Evolutionary conservation across 2,797 vertebrate species (phyloP), one percentile per base, ranked within the genome.

Genomic region (Moxostoma hubbsi): DNA sequence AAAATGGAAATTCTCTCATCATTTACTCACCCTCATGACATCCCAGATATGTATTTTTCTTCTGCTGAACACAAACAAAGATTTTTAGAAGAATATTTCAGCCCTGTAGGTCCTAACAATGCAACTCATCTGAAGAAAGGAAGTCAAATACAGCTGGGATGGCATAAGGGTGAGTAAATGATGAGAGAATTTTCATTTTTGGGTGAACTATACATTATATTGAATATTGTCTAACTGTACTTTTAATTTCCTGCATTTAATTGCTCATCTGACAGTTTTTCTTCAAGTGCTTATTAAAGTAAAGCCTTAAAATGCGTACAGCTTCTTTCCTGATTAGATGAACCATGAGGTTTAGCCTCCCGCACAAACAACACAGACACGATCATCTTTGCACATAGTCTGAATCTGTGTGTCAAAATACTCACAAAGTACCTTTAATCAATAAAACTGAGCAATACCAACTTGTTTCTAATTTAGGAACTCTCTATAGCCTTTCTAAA

Each of bases 341-440:
- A 49, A 71, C 24, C 2, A 1, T 65, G 2, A 64, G 24, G 50
- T 66, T 66, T 57, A 73, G 12, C 18, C 61, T 13, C 61, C 36
- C 43, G 18, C 50, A 16, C 51, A 71, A 54, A 70, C 67, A 77
- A 4, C 73, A 66, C 6, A 2, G 8, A 51, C 16, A 67, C 63
- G 81, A 74, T 78, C 65, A 65, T 69, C 57, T 76, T 78, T 68
- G 51, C 13, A 50, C 11, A 18, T 54, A n/a, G 2, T 73, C 11
- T 74, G 5, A 59, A 63, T 75, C 9, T 13, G 7, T n/a, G 9
- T 36, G 24, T 24, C 43, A 18, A 70, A 70, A 70, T 18, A 61
- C 9, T 45, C 9, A 10, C 43, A 66, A 4, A 64, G 51, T 11
- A 16, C 55, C n/a, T 66, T 62, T 55, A 55, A 36, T 49, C 51